Conservation (phyloP, 2,888 invertebrate genomes). For the Electrophaes corylata region DNA sequence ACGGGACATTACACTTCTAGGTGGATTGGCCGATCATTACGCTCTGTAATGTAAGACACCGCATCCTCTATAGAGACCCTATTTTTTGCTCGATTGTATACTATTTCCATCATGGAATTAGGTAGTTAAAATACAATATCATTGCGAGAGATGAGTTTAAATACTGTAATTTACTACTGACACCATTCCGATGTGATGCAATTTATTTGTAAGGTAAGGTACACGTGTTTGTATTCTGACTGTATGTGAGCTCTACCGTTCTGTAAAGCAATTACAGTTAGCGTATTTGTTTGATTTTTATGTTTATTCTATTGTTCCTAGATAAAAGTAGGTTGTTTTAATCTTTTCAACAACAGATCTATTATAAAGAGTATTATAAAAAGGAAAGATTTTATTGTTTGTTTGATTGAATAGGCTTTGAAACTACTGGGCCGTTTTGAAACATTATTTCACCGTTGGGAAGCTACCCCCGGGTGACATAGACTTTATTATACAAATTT, state of each 20-base stretch:
- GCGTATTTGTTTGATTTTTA: background rate
- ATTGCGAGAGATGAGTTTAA: constrained; percentile 39
- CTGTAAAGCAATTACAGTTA: constrained; percentile 10
- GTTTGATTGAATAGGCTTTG: no score
- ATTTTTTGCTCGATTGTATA: constrained; percentile 36
- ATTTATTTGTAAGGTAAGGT: constrained; percentile 10
- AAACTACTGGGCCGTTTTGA: no score
- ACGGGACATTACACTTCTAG: constrained; percentile 74
- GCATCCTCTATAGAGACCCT: constrained; percentile 37
- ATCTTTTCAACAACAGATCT: no score
- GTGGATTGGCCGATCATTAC: constrained; percentile 64
- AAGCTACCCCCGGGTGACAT: no score
- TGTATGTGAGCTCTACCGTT: background rate
- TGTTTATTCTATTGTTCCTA: background rate
- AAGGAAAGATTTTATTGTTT: no score
- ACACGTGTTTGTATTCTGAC: constrained; percentile 8
- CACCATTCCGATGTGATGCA: constrained; percentile 37
- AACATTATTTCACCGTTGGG: no score
- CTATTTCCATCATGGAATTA: constrained; percentile 31
- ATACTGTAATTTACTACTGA: constrained; percentile 39
- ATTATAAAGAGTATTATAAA: no score
- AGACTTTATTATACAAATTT: no score
- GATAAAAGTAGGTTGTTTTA: no score
- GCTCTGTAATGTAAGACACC: constrained; percentile 44
- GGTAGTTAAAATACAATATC: constrained; percentile 36